These are phyloP conservation scores for Cremastinae sp. DNA, from an alignment of 2,888 invertebrate species.

Conservation along the genomic window DNA sequence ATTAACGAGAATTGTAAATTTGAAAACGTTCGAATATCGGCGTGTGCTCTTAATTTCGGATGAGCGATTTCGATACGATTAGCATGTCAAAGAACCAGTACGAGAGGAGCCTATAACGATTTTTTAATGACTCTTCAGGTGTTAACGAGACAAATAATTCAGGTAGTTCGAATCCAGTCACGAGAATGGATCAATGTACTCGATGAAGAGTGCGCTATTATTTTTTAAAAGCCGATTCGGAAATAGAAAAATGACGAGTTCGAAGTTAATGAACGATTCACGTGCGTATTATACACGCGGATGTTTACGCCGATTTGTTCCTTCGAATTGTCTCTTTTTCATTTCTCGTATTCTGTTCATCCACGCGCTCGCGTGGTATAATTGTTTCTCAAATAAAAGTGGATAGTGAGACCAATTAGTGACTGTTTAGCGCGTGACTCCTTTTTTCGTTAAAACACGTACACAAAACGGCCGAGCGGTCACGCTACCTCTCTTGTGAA, in stretches of 20 bases:
- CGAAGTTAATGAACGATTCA: conserved; percentile 37
- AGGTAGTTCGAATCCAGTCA: not conserved
- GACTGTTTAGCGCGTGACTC: conserved; percentile 50
- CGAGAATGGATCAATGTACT: conserved; percentile 15
- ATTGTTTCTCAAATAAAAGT: conserved; percentile 50
- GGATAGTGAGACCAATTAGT: conserved; percentile 34
- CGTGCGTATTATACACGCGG: not conserved
- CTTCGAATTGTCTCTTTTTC: not conserved
- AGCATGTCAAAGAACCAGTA: not conserved
- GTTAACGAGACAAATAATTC: conserved; percentile 6
- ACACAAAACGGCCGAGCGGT: conserved; percentile 19
- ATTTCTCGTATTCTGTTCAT: conserved; percentile 21
- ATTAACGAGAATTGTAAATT: too few relatives aligned
- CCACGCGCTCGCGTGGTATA: conserved; percentile 20
- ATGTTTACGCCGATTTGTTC: not conserved
- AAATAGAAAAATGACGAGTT: not conserved
- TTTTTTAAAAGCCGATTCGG: conserved; percentile 7
- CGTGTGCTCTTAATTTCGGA: too few relatives aligned
- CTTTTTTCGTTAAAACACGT: conserved; percentile 25
- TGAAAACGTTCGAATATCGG: too few relatives aligned
- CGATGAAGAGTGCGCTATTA: conserved; percentile 4
- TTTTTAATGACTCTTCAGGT: not conserved
- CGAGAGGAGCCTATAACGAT: not conserved
- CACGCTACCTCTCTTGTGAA: conserved; percentile 24
- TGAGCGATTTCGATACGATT: too few relatives aligned